phyloP scores from a whole-genome alignment of 2,113 vertebrate species.

The Oreocharis arfaki region DNA sequence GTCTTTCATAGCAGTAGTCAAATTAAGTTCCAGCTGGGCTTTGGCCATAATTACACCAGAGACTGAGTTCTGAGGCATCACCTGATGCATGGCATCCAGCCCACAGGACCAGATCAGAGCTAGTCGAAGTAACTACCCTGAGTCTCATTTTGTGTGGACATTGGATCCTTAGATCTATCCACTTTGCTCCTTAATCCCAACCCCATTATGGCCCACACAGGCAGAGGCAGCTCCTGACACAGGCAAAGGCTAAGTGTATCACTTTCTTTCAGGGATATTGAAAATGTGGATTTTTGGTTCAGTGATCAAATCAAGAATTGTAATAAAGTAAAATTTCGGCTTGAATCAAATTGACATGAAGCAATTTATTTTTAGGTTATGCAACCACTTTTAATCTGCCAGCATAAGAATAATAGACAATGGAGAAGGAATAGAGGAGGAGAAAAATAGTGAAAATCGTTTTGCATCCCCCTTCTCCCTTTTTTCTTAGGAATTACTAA shows the following conservation, averaged over 20 bases:
- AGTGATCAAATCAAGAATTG: not conserved
- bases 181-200: not conserved
- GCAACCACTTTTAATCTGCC: not conserved
- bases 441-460: not conserved
- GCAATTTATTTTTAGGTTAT: not conserved
- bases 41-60: not conserved
- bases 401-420: not conserved
- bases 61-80: rapidly evolving
- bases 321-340: not conserved
- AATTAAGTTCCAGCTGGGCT: not conserved
- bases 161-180: not conserved
- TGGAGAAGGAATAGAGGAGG: not conserved
- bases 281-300: not conserved
- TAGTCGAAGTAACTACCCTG: not conserved
- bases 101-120: not conserved
- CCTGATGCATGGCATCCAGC: not conserved
- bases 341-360: not conserved
- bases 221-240: not conserved
- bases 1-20: not conserved
- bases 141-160: not conserved
- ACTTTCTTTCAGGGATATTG: not conserved
- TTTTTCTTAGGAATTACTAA: not conserved
- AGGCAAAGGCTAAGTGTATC: not conserved
- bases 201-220: not conserved
- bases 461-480: not conserved